phyloP scores from a whole-genome alignment of 1,140 invertebrate species.

The Eriosoma lanigerum region DNA sequence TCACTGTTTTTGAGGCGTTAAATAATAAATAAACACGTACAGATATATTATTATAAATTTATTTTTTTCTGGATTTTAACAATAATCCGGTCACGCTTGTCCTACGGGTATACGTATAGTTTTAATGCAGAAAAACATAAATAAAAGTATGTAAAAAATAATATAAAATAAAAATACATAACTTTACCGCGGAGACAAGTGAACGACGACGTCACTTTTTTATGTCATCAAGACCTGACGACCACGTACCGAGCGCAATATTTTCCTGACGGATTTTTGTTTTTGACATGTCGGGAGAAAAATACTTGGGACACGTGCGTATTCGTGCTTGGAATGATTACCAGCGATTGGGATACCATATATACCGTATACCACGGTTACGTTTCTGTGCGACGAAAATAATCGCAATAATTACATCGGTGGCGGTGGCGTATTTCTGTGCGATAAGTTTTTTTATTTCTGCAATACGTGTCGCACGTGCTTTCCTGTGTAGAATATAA shows the following conservation, averaged over 20 bases:
- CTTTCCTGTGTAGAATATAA: too few relatives aligned
- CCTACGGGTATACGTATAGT: not conserved
- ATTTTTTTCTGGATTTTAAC: not conserved
- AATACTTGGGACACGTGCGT: constrained; percentile 17
- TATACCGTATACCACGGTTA: not conserved
- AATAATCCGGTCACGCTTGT: constrained; percentile 44
- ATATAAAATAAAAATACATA: not conserved
- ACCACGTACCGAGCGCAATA: constrained; percentile 40
- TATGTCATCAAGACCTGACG: constrained; percentile 35
- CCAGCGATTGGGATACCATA: not conserved
- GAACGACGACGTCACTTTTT: constrained; percentile 42
- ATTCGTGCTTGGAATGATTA: constrained; percentile 31
- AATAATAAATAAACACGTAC: constrained; percentile 22
- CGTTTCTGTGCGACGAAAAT: not conserved
- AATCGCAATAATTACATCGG: not conserved
- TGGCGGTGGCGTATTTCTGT: too few relatives aligned
- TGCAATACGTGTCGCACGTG: too few relatives aligned
- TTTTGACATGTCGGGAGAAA: constrained; percentile 31
- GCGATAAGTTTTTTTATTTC: too few relatives aligned
- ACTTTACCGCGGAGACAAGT: constrained; percentile 28
- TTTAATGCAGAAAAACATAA: constrained; percentile 28
- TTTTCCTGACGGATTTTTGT: constrained; percentile 34
- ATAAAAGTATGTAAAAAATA: constrained; percentile 23
- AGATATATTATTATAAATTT: constrained; percentile 13
- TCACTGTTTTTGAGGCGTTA: not conserved